These are phyloP conservation scores for Abramis brama DNA, from an alignment of 2,113 vertebrate genomes.

Conservation along the genomic window DNA sequence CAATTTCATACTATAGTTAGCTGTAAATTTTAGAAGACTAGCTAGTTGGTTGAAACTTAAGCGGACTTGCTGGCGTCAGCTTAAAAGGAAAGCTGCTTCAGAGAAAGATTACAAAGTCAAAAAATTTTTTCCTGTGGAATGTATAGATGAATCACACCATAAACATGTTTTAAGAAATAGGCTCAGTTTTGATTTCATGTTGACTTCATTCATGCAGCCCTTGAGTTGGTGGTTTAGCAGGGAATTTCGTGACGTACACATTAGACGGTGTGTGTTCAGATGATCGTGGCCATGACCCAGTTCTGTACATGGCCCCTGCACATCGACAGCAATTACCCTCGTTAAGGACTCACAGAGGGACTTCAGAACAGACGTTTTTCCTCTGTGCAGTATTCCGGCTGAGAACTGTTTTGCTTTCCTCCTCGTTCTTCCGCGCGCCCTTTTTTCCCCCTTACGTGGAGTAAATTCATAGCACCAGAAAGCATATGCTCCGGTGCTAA, in stretches of 20 bases:
- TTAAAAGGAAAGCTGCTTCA: background rate
- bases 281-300: slow-evolving; percentile 43
- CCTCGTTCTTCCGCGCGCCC: background rate
- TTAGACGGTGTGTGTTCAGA: background rate
- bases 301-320: slow-evolving; percentile 41
- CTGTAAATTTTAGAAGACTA: background rate
- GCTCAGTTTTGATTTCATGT: background rate
- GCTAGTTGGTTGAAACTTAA: background rate
- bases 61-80: background rate
- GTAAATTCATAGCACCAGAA: slow-evolving; percentile 69
- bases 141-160: background rate
- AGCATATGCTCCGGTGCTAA: slow-evolving; percentile 64
- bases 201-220: background rate
- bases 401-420: slow-evolving; percentile 15
- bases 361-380: slow-evolving; percentile 58
- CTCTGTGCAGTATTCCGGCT: slow-evolving; percentile 48
- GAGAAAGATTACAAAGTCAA: background rate
- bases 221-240: background rate
- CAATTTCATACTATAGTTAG: background rate
- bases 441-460: slow-evolving; percentile 48
- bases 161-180: background rate
- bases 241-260: background rate
- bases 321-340: slow-evolving; percentile 53
- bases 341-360: slow-evolving; percentile 65
- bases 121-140: background rate